Conservation (phyloP, 1,140 invertebrate genomes). For the Eufriesea mexicana region DNA sequence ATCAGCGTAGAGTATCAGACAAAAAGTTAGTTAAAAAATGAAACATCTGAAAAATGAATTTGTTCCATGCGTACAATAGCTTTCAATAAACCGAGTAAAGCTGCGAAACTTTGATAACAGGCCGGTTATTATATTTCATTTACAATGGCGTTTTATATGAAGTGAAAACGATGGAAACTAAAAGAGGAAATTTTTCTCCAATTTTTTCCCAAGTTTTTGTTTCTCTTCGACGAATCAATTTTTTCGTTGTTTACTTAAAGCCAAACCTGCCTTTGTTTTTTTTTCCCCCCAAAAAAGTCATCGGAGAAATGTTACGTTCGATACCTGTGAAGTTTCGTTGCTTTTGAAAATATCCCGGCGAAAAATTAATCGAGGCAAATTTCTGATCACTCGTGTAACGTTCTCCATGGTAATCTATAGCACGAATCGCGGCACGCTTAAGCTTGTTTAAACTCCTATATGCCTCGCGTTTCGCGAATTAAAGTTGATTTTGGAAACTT, state of each 20-base stretch:
- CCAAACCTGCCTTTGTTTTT: no score
- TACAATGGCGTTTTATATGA: conserved; percentile 4
- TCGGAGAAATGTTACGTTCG: no score
- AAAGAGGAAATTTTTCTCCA: not conserved
- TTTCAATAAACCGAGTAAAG: conserved; percentile 28
- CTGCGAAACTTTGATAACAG: conserved; percentile 46
- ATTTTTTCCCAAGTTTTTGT: conserved; percentile 11
- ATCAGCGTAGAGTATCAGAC: not conserved
- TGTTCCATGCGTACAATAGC: not conserved
- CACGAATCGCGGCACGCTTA: no score
- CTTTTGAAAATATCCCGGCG: no score
- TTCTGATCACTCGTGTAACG: no score
- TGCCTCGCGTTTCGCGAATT: no score
- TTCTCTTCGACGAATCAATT: conserved; percentile 14
- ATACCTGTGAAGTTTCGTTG: no score
- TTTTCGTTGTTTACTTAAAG: not conserved
- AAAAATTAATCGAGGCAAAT: no score
- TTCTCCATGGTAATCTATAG: no score
- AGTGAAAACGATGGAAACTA: not conserved
- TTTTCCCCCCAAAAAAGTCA: not conserved
- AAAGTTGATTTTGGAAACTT: no score
- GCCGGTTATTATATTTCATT: conserved; percentile 12
- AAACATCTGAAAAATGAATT: not conserved
- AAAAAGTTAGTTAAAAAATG: not conserved
- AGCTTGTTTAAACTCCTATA: no score